Percentiles rank a stretch among this genome's conserved stretches.
phyloP scores from a whole-genome alignment of 2,888 invertebrate genomes.

The Acronicta leporina region DNA sequence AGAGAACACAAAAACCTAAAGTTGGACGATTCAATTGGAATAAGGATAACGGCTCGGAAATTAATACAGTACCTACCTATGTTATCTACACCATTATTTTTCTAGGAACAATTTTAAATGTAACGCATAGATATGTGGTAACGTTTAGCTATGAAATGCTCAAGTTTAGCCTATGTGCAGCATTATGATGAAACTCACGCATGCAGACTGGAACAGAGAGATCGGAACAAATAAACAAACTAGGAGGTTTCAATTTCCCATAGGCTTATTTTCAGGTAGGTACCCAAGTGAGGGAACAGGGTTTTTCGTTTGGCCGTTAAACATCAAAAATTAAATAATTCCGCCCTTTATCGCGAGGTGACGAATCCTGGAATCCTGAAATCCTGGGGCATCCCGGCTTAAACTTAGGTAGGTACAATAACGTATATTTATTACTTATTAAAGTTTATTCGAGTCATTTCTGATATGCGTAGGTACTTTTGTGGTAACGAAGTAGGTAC shows the following conservation, averaged over 20 bases:
- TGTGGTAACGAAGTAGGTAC: neutral
- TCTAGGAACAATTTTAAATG: constrained; percentile 29
- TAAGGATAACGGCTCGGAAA: constrained; percentile 68
- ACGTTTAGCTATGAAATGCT: too few species aligned
- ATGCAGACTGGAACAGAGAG: too few species aligned
- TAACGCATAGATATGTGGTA: too few species aligned
- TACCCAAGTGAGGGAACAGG: too few species aligned
- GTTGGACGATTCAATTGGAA: constrained; percentile 61
- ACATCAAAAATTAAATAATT: constrained; percentile 1
- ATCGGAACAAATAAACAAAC: too few species aligned
- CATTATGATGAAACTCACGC: too few species aligned
- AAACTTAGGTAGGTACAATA: neutral
- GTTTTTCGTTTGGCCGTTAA: too few species aligned
- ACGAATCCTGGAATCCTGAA: constrained; percentile 3
- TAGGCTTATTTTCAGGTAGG: too few species aligned
- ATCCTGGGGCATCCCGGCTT: constrained; percentile 9
- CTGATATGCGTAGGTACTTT: neutral
- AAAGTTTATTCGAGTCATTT: too few species aligned
- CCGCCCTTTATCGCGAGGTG: constrained; percentile 15
- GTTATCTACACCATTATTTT: constrained; percentile 1
- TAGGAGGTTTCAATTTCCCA: too few species aligned
- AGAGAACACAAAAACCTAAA: constrained; percentile 63
- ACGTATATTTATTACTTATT: neutral
- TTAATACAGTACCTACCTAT: constrained; percentile 9
- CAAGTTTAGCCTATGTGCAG: too few species aligned